Conservation (phyloP, 1,140 invertebrate species). For the Calliopsis andreniformis region DNA sequence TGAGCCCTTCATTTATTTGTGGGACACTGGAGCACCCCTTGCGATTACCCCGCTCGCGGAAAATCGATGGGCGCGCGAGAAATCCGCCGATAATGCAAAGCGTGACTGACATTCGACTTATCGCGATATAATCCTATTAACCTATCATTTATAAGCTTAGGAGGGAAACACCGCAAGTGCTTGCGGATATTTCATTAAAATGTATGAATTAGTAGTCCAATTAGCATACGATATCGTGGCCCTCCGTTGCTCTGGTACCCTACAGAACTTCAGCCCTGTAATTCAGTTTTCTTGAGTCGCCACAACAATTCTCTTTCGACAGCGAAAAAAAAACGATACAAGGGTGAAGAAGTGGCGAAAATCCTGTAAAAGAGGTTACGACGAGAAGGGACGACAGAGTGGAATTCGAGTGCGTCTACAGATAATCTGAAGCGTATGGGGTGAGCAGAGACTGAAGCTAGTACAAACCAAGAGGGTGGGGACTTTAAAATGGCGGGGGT, state of each 20-base stretch:
- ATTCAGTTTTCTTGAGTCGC: background rate
- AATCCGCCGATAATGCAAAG: conserved; percentile 76
- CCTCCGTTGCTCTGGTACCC: background rate
- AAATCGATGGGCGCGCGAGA: conserved; percentile 66
- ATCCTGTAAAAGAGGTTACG: conserved; percentile 11
- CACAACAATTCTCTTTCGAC: no score
- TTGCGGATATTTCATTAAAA: conserved; percentile 71
- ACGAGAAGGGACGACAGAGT: conserved; percentile 30
- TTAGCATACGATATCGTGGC: conserved; percentile 17
- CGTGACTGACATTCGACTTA: conserved; percentile 77
- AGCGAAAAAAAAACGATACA: background rate
- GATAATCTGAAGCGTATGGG: conserved; percentile 72
- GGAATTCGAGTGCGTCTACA: conserved; percentile 65
- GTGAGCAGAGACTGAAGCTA: conserved; percentile 49
- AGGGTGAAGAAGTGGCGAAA: background rate
- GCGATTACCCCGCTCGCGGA: conserved; percentile 37
- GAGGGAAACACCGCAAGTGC: conserved; percentile 77
- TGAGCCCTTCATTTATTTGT: background rate
- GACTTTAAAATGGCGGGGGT: conserved; percentile 77
- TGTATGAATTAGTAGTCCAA: conserved; percentile 58
- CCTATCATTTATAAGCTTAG: conserved; percentile 75
- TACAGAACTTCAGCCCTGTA: background rate
- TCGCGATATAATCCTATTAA: conserved; percentile 76
- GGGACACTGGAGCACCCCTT: background rate
- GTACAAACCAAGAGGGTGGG: conserved; percentile 62